phyloP scores from a whole-genome alignment of 2,113 vertebrate species.

The Vireo altiloquus region DNA sequence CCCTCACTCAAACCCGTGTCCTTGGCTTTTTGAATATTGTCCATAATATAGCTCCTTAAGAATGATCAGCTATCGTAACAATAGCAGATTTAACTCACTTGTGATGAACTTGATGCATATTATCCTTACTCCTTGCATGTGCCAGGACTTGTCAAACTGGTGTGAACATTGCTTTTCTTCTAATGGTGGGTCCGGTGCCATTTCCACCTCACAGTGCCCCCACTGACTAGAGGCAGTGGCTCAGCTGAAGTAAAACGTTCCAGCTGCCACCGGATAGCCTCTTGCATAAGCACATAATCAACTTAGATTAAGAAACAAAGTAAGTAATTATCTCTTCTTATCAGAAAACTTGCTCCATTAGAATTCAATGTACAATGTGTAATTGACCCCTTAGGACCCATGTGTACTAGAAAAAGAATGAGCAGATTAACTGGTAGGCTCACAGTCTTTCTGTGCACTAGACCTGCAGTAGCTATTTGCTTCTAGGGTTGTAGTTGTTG shows the following conservation, averaged over 20 bases:
- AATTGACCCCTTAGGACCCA: background rate
- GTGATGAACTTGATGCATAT: background rate
- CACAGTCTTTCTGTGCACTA: background rate
- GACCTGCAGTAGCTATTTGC: accelerated
- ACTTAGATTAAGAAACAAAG: conserved; percentile 31
- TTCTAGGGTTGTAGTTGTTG: background rate
- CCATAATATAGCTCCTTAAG: background rate
- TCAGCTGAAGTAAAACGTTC: background rate
- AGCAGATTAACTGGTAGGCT: background rate
- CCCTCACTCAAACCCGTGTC: accelerated
- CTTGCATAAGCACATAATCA: conserved; percentile 41
- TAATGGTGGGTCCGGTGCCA: background rate
- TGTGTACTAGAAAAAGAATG: background rate
- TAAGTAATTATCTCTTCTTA: background rate
- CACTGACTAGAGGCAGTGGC: background rate
- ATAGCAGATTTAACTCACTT: background rate
- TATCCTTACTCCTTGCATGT: background rate
- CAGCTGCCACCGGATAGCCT: background rate
- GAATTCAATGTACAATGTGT: background rate
- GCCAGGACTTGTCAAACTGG: background rate
- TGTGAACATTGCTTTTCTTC: background rate
- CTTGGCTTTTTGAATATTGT: background rate
- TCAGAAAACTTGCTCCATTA: background rate
- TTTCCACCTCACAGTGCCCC: background rate
- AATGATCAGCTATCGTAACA: background rate